Evolutionary conservation across 2,888 invertebrate species (phyloP), one percentile per base, ranked within the genome.

Genomic region (Watsonalla cultraria): DNA sequence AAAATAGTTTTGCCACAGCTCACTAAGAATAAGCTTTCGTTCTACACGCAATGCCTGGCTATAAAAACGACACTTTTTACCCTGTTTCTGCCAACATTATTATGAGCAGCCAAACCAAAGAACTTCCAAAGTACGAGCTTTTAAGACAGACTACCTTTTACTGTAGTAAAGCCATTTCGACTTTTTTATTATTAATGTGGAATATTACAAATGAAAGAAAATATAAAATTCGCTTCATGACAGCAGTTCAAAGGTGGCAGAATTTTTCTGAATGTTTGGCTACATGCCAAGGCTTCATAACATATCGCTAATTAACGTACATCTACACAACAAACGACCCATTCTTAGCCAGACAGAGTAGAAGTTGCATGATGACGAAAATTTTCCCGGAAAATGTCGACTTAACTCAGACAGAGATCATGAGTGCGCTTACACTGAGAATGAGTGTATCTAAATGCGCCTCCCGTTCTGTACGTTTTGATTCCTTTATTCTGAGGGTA

Each of bases 301-400:
- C 61, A 58, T 62, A 65, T 64, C 64, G 64, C 74, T 76, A 78
- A 82, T 80, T 77, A 77, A 78, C 77, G 69, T 77, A 68, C 70
- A 68, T 70, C 66, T 64, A 66, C 69, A 60, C 62, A 60, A 62
- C 64, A 64, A 59, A 60, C 62, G 64, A 60, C 56, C 61, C 68
- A 66, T 69, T 76, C 69, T 68, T 68, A 65, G 54, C 54, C 61
- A 56, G 55, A 60, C 61, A 56, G 55, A 60, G 61, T 58, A 58
- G 52, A 56, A 58, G 62, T 65, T 68, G 64, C 55, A 50, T 54
- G 60, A 55, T 61, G 49, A 37, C 14, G 54, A 51, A 55, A 60
- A 45, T 59, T 63, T 59, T 57, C 57, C 53, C 55, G 56, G 62
- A 64, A 46, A 55, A 57, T 37, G 48, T 48, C 45, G 49, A 48